A percentile compares a stretch with the other conserved stretches of the same genome.
These are phyloP conservation scores for Microtus oregoni DNA, from an alignment of 2,113 vertebrate species.

Conservation along the genomic window DNA sequence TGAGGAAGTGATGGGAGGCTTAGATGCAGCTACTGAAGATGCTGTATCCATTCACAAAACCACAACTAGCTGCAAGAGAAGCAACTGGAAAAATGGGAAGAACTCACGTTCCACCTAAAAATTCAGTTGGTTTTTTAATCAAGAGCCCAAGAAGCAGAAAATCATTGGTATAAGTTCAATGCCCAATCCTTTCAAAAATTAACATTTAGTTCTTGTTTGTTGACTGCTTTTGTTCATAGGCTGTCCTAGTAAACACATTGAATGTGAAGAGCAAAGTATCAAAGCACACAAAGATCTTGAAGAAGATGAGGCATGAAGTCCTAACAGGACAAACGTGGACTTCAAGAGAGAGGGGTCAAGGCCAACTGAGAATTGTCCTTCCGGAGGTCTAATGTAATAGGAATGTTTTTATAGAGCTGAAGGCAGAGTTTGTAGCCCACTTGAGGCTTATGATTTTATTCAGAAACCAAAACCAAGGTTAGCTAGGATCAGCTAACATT, in stretches of 20 bases:
- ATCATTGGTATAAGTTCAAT: background rate
- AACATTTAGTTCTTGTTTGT: background rate
- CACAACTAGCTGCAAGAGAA: background rate
- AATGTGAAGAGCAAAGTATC: background rate
- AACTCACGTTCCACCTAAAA: background rate
- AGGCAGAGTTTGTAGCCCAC: too few relatives aligned
- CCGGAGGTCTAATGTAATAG: background rate
- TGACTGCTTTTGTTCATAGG: background rate
- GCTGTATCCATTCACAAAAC: background rate
- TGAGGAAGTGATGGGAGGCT: background rate
- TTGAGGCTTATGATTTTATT: background rate
- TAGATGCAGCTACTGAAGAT: background rate
- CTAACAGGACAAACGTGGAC: background rate
- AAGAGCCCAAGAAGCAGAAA: background rate
- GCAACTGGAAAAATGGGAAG: background rate
- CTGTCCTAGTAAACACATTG: background rate
- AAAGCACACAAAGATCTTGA: background rate
- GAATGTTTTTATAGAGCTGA: background rate
- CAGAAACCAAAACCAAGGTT: background rate
- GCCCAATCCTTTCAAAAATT: background rate
- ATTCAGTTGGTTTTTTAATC: background rate
- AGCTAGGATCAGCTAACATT: background rate
- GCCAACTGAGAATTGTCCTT: background rate
- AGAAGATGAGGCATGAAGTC: background rate
- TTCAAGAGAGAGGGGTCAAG: background rate